A percentile compares a stretch with the other conserved stretches of the same genome.
phyloP scores from a whole-genome alignment of 2,113 vertebrate species.

The Leptocoma aspasia region DNA sequence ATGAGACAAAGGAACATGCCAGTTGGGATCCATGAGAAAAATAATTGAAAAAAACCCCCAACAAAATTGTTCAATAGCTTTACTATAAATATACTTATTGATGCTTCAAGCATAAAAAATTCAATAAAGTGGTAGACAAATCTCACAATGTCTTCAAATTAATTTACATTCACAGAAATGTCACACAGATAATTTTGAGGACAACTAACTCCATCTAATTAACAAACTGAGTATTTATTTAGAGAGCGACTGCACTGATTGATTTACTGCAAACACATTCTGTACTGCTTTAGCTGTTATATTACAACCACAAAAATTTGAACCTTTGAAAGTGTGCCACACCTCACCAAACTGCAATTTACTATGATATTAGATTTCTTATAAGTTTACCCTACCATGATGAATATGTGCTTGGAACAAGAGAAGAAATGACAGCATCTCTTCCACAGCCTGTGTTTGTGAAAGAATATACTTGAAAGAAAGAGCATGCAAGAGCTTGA shows the following conservation, averaged over 20 bases:
- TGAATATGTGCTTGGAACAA: background rate
- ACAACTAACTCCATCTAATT: background rate
- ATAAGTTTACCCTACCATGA: background rate
- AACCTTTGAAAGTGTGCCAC: background rate
- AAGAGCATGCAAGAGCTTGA: background rate
- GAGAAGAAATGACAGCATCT: background rate
- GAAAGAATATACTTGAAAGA: background rate
- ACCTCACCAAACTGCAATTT: background rate
- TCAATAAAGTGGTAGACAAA: background rate
- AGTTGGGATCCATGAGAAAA: background rate
- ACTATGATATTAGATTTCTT: background rate
- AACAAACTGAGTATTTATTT: background rate
- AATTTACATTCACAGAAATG: background rate
- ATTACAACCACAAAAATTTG: background rate
- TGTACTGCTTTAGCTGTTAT: background rate
- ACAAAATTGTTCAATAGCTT: background rate
- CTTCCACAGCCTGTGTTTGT: background rate
- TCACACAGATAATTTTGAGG: background rate
- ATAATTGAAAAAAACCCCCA: background rate
- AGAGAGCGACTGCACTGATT: background rate
- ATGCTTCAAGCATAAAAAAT: background rate
- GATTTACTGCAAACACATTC: background rate
- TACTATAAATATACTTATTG: background rate
- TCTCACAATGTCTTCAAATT: background rate
- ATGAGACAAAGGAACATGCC: accelerated